Conservation (phyloP, 2,797 vertebrate genomes). For the Anisognathus igniventris region DNA sequence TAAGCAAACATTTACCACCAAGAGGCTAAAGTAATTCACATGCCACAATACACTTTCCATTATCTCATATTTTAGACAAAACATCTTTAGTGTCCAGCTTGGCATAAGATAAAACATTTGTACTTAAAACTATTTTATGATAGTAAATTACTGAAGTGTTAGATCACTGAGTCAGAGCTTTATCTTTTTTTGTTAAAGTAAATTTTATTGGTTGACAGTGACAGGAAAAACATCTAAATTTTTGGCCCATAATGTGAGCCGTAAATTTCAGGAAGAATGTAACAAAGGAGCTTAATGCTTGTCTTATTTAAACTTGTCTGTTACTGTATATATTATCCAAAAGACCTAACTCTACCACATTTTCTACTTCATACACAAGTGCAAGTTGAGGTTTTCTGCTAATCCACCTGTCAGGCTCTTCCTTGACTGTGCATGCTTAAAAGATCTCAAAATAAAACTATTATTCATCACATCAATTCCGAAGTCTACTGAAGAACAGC, state of each 20-base stretch:
- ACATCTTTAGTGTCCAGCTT: constrained; percentile 61
- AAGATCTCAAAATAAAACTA: neutral
- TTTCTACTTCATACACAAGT: neutral
- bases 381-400: neutral
- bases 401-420: neutral
- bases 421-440: neutral
- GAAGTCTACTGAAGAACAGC: neutral
- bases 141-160: constrained; percentile 67
- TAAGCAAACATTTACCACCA: constrained; percentile 69
- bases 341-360: neutral
- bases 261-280: neutral
- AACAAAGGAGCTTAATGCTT: neutral
- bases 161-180: constrained; percentile 54
- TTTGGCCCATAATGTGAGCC: neutral
- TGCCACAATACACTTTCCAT: constrained; percentile 68
- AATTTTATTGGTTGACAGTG: constrained; percentile 48
- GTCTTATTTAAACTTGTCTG: neutral
- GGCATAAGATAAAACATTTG: constrained; percentile 61
- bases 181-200: constrained; percentile 44
- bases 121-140: constrained; percentile 62
- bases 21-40: constrained; percentile 65
- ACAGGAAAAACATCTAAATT: constrained; percentile 23
- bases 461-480: neutral
- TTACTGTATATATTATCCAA: neutral
- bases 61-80: constrained; percentile 72